Evolutionary conservation across 2,888 invertebrate genomes (phyloP).

Genomic region (Oxycera nigricornis): DNA sequence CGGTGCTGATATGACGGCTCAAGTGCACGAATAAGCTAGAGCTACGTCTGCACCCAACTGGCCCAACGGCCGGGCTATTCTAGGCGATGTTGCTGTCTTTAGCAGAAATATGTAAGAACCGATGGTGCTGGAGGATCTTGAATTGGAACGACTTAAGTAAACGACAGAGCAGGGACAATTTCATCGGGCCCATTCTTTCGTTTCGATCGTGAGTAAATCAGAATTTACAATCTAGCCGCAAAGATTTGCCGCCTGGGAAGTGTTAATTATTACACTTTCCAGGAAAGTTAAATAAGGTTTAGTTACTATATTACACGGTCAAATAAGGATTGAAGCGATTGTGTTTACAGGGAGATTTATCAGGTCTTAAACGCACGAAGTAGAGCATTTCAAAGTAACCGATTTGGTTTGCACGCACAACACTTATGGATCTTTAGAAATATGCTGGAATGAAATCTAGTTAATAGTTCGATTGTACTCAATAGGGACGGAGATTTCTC

Average conservation of each 20-base stretch:
- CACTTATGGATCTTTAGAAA: no score
- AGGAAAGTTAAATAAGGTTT: slow-evolving; percentile 19
- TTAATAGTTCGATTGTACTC: no score
- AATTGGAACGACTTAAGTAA: background rate
- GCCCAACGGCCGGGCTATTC: background rate
- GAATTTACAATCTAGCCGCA: slow-evolving; percentile 12
- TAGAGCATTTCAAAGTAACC: background rate
- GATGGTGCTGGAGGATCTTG: background rate
- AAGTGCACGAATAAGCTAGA: slow-evolving; percentile 37
- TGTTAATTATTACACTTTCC: slow-evolving; percentile 39
- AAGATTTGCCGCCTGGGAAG: slow-evolving; percentile 25
- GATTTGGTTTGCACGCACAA: background rate
- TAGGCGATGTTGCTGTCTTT: slow-evolving; percentile 11
- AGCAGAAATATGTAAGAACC: background rate
- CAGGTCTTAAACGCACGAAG: background rate
- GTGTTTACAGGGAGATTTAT: background rate
- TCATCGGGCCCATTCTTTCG: slow-evolving; percentile 5
- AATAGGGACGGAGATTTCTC: no score
- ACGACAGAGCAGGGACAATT: slow-evolving; percentile 28
- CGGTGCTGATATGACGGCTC: slow-evolving; percentile 26
- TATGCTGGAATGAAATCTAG: no score
- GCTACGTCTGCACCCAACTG: background rate
- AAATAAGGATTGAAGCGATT: background rate
- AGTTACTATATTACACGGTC: slow-evolving; percentile 1
- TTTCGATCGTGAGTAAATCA: slow-evolving; percentile 32